Conservation (phyloP, 92 coral and sea anemone species). For the Parazoanthus atlanticus region DNA sequence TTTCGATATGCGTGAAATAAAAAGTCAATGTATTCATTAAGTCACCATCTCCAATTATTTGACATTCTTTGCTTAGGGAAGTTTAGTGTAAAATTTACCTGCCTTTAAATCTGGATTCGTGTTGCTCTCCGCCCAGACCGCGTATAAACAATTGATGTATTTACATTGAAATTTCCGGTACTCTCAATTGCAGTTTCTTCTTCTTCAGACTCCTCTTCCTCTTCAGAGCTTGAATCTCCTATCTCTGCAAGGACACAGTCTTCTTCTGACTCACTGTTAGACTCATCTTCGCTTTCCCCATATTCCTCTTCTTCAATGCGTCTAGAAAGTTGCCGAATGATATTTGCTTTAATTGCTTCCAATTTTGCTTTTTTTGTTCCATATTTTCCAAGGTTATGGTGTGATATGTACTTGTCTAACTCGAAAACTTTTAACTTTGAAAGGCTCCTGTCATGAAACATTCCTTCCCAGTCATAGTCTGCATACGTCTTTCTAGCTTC, state of each 20-base stretch:
- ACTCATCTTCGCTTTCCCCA: conserved; percentile 33
- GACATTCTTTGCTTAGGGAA: conserved; percentile 9
- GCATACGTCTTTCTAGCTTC: conserved; percentile 37
- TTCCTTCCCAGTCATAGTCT: conserved; percentile 53
- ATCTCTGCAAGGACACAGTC: conserved; percentile 42
- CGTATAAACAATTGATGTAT: conserved; percentile 26
- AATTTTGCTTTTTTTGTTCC: conserved; percentile 43
- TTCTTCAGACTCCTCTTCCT: conserved; percentile 33
- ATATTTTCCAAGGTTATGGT: conserved; percentile 46
- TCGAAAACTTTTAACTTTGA: conserved; percentile 50
- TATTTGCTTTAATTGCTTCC: conserved; percentile 48
- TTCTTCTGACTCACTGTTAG: conserved; percentile 27
- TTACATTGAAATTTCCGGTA: conserved; percentile 15
- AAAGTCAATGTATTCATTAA: conserved; percentile 10
- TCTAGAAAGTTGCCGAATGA: conserved; percentile 44
- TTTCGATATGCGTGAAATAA: not conserved
- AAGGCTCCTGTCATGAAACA: conserved; percentile 52
- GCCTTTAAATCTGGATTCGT: conserved; percentile 26
- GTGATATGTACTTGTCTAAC: conserved; percentile 48
- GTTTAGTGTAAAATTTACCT: conserved; percentile 11
- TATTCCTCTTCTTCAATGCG: conserved; percentile 32
- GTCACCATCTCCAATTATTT: not conserved
- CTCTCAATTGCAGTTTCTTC: not conserved
- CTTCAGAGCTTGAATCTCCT: conserved; percentile 43
- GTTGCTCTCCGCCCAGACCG: conserved; percentile 43